phyloP scores from a whole-genome alignment of 2,888 invertebrate species.

The Stenurella melanura region DNA sequence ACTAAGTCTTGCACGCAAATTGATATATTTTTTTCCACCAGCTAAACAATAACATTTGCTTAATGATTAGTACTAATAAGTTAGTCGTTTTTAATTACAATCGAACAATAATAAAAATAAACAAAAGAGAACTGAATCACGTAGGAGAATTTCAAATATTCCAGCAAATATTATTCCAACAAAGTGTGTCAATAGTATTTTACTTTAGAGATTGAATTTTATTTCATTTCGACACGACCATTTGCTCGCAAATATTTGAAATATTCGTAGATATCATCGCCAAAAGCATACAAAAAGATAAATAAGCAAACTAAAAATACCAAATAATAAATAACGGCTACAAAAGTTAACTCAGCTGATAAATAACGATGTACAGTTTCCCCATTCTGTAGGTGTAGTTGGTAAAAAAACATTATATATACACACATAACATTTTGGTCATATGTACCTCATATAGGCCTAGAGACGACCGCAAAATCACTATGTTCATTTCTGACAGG shows the following conservation, averaged over 20 bases:
- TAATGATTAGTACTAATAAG: conserved; percentile 37
- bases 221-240: conserved; percentile 21
- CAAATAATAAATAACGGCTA: conserved; percentile 48
- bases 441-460: too few species aligned
- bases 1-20: conserved; percentile 38
- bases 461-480: too few species aligned
- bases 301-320: conserved; percentile 50
- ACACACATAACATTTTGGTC: conserved; percentile 11
- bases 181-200: conserved; percentile 22
- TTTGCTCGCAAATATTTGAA: conserved; percentile 35
- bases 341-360: conserved; percentile 26
- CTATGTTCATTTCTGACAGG: too few species aligned
- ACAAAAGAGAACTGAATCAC: conserved; percentile 26
- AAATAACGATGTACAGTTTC: conserved; percentile 55
- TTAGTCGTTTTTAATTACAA: conserved; percentile 31
- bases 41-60: conserved; percentile 35
- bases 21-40: conserved; percentile 45
- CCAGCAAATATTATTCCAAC: conserved; percentile 23
- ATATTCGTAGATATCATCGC: conserved; percentile 30
- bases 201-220: conserved; percentile 31
- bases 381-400: conserved; percentile 43
- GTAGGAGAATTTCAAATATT: conserved; percentile 32
- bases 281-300: conserved; percentile 45
- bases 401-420: conserved; percentile 13
- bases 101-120: conserved; percentile 18